Conservation (phyloP, 1,140 invertebrate genomes). For the Caerostris darwini region DNA sequence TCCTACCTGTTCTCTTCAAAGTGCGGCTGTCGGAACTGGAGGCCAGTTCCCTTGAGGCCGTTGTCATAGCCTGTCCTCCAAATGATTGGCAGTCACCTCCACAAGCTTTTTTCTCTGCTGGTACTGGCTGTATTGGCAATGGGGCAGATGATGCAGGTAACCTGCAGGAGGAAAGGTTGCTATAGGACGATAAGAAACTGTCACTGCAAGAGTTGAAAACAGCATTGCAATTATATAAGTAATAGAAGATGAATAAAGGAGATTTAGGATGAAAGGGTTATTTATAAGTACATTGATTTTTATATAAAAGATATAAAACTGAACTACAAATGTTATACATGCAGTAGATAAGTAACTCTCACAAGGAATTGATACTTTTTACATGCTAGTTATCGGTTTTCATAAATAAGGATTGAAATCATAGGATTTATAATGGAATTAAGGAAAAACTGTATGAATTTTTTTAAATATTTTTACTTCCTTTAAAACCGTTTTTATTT, state of each 20-base stretch:
- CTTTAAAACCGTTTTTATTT: no score
- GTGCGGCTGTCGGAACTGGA: conserved; percentile 71
- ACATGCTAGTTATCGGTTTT: no score
- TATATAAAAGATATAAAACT: no score
- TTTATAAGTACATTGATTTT: no score
- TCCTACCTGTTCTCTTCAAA: conserved; percentile 38
- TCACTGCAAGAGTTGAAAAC: not conserved
- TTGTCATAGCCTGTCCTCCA: conserved; percentile 77
- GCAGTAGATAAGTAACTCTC: no score
- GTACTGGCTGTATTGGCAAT: conserved; percentile 76
- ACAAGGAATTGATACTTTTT: no score
- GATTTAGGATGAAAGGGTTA: not conserved
- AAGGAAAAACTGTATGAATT: no score
- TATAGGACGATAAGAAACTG: conserved; percentile 17
- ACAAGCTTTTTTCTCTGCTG: conserved; percentile 75
- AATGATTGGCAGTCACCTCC: conserved; percentile 73
- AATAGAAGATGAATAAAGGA: not conserved
- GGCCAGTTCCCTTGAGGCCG: conserved; percentile 75
- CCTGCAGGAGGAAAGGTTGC: conserved; percentile 10
- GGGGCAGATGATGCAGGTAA: conserved; percentile 72
- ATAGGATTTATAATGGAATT: no score
- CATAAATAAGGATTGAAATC: no score
- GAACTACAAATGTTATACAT: no score
- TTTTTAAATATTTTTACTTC: no score
- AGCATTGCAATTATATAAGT: not conserved